Evolutionary conservation across 2,797 vertebrate species (phyloP), one percentile per base, ranked within the genome.

Genomic region (Paedocypris micromegethes): DNA sequence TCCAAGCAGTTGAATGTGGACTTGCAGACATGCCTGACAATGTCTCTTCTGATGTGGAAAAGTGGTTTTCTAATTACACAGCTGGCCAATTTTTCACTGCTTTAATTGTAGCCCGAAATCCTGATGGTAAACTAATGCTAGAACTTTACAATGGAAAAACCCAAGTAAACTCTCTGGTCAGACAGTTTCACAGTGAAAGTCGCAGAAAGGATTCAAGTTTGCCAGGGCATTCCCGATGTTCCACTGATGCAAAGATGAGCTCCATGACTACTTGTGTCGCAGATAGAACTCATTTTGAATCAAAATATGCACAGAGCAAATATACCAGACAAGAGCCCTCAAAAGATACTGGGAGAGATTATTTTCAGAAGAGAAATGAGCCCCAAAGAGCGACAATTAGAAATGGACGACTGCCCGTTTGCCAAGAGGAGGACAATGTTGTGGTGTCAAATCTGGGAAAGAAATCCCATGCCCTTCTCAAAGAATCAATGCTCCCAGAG

Each of bases 1-100:
- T 96, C 80, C 96, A 97, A 80, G 93, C 94, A 9, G 62, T 98
- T 60, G 83, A 88, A 67, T 96, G 94, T 79, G 85, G 88, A 2
- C 89, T 98, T 6, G 90, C 92, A 48, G 93, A 95, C 75, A 50
- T 93, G 57, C 83, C 89, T 4, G 42, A 61, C 1, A 48, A 84
- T 5, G 82, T 92, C 68, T 75, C 91, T 2, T 63, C 77, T 64
- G 85, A 93, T 70, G 84, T 87, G 9, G 85, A 87, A 45, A 1
- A 9, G 0, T 96, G 94, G 95, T 98, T 99, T 88, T 86, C 89
- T 75, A 84, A 83, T 6, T 75, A 72, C 37, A 81, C 87, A 1
- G 85, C 89, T 53, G 88, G 91, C 63, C 87, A 73, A 51, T 76
- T 81, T 38, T 81, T 96, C 73, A 88, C 82, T 81, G 93, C 91